phyloP scores from a whole-genome alignment of 2,113 vertebrate genomes.

The Chlorodrepanis virens region DNA sequence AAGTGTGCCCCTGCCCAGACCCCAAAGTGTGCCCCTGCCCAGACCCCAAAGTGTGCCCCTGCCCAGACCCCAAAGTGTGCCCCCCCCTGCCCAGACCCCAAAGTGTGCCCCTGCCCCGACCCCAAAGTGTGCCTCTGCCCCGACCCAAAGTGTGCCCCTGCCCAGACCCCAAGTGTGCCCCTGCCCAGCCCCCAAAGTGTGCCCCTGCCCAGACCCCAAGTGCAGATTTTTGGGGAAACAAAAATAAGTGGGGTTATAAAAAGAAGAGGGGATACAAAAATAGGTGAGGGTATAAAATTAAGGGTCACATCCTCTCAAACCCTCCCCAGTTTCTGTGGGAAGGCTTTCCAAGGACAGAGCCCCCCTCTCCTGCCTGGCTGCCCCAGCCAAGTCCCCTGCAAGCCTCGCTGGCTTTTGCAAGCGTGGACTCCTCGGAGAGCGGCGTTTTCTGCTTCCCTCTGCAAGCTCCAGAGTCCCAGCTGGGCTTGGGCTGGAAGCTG shows the following conservation, averaged over 20 bases:
- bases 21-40: too few relatives aligned
- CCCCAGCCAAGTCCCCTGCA: background rate
- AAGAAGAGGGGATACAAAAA: too few relatives aligned
- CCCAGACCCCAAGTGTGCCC: too few relatives aligned
- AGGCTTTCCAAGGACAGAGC: background rate
- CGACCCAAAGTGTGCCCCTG: too few relatives aligned
- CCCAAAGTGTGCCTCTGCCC: background rate
- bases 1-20: background rate
- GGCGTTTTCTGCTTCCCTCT: background rate
- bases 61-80: background rate
- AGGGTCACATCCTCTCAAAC: background rate
- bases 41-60: background rate
- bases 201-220: too few relatives aligned
- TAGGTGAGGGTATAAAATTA: background rate
- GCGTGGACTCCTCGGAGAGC: background rate
- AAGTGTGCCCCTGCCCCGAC: too few relatives aligned
- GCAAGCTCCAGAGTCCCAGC: background rate
- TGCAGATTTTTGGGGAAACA: too few relatives aligned
- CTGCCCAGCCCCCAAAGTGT: too few relatives aligned
- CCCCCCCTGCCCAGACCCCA: too few relatives aligned
- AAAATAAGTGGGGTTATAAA: too few relatives aligned
- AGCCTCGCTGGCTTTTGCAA: constrained; percentile 29
- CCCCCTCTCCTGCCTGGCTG: background rate
- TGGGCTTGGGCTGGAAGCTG: background rate
- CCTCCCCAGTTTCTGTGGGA: too few relatives aligned